Evolutionary conservation across 2,888 invertebrate genomes (phyloP).

Genomic region (Neuroscelio doddi): DNA sequence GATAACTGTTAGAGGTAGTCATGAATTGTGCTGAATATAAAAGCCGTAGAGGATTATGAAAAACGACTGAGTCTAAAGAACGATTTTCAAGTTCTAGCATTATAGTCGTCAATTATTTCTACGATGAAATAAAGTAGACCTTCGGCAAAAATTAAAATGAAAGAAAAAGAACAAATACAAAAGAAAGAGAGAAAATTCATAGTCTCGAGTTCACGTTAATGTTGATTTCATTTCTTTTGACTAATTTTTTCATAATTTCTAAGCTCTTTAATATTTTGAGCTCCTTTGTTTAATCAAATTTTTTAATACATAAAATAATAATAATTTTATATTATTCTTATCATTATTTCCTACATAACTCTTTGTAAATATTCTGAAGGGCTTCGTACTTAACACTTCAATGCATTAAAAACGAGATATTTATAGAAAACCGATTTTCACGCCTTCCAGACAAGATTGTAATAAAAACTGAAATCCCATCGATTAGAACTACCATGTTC

Average conservation of each 20-base stretch:
- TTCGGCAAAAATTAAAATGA: constrained; percentile 36
- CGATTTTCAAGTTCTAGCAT: constrained; percentile 45
- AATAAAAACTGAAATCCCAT: no score
- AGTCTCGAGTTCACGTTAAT: constrained; percentile 23
- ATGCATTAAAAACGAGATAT: no score
- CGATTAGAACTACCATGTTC: no score
- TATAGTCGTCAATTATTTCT: constrained; percentile 44
- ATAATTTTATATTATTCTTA: no score
- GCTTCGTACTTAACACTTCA: no score
- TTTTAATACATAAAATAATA: no score
- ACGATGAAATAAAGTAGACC: constrained; percentile 43
- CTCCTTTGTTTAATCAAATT: no score
- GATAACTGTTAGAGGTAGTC: constrained; percentile 35
- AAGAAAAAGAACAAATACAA: constrained; percentile 25
- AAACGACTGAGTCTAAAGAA: constrained; percentile 44
- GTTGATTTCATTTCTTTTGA: constrained; percentile 25
- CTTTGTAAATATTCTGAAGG: no score
- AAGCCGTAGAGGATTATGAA: constrained; percentile 44
- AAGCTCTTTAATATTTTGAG: constrained; percentile 25
- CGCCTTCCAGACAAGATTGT: no score
- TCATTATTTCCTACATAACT: no score
- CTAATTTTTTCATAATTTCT: constrained; percentile 29
- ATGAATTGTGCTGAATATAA: constrained; percentile 43
- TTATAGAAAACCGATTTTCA: no score
- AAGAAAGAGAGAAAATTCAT: neutral